These are phyloP conservation scores for Andrena haemorrhoa DNA, from an alignment of 2,888 invertebrate genomes.

Conservation along the genomic window DNA sequence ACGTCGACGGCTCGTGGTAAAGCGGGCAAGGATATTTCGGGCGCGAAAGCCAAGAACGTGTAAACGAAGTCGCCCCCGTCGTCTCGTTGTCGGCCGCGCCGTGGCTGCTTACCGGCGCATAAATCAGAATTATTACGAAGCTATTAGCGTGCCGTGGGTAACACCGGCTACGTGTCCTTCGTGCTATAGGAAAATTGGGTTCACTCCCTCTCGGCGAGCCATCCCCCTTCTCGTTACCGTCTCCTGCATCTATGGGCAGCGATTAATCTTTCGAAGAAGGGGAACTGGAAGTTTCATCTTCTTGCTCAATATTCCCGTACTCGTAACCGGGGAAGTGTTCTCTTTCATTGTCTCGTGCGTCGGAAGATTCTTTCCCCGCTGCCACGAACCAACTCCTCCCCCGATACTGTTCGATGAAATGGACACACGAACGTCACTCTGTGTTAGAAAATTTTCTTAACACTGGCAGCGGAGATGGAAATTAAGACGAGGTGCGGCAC, in stretches of 20 bases:
- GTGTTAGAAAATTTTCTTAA: neutral
- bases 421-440: neutral
- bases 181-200: constrained; percentile 62
- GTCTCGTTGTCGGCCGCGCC: constrained; percentile 63
- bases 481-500: neutral
- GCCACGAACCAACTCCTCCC: no score
- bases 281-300: constrained; percentile 7
- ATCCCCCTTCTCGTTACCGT: constrained; percentile 46
- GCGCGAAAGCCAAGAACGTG: constrained; percentile 73
- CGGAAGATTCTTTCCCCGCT: no score
- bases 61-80: constrained; percentile 73
- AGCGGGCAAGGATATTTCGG: constrained; percentile 71
- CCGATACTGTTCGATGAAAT: no score
- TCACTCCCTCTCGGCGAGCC: constrained; percentile 41
- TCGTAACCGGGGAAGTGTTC: neutral
- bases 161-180: constrained; percentile 81
- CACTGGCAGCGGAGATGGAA: neutral
- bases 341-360: neutral
- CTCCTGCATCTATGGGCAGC: constrained; percentile 76
- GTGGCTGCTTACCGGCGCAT: constrained; percentile 80
- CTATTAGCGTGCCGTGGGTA: constrained; percentile 81
- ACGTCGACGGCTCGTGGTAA: constrained; percentile 67
- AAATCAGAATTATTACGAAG: constrained; percentile 83
- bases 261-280: constrained; percentile 81
- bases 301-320: neutral